Percentiles rank a stretch among this genome's conserved stretches.
These are phyloP conservation scores for Drosophila tripunctata DNA, from an alignment of 2,888 invertebrate species.

Conservation along the genomic window DNA sequence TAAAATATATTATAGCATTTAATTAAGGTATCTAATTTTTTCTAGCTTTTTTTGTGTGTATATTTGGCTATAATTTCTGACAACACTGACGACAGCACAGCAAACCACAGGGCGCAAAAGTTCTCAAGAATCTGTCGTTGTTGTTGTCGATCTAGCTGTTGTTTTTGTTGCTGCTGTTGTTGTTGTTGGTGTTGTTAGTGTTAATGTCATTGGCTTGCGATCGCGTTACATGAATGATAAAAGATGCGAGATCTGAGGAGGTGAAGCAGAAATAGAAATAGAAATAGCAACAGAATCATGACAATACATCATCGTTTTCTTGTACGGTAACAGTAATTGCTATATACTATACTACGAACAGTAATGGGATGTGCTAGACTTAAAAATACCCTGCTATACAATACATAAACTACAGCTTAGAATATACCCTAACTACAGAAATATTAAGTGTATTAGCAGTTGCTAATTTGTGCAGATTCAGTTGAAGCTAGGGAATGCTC, in stretches of 20 bases:
- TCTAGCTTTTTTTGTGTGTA: background rate
- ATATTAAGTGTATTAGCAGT: no score
- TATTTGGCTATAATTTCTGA: background rate
- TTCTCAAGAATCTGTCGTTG: conserved; percentile 7
- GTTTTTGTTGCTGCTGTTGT: conserved; percentile 36
- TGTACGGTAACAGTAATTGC: background rate
- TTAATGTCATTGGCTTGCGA: conserved; percentile 55
- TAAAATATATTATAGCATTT: no score
- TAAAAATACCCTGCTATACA: background rate
- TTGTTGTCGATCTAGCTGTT: conserved; percentile 16
- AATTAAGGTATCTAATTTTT: no score
- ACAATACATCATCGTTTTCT: background rate
- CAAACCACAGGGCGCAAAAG: conserved; percentile 10
- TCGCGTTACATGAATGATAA: conserved; percentile 35
- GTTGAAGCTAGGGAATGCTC: no score
- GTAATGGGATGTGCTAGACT: background rate
- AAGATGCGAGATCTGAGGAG: background rate
- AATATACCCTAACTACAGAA: no score
- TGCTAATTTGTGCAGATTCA: no score
- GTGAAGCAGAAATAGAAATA: background rate
- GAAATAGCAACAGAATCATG: conserved; percentile 1
- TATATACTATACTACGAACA: background rate
- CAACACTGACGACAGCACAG: background rate
- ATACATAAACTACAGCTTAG: no score
- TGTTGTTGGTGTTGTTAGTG: conserved; percentile 16